These are phyloP conservation scores for Rhopalosiphum maidis DNA, from an alignment of 1,140 invertebrate species.

Conservation along the genomic window DNA sequence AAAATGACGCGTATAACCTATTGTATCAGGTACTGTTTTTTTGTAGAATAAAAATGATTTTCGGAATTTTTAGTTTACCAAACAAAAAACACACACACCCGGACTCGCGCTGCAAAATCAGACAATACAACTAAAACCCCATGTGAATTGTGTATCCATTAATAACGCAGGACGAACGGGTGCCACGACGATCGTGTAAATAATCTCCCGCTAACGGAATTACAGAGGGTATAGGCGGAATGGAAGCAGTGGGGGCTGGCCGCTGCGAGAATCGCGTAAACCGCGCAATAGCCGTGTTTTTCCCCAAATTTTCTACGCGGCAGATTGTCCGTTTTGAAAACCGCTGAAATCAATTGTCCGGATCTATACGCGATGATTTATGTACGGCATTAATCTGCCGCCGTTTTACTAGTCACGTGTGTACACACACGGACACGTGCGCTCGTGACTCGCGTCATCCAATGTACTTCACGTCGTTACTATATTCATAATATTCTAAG, in stretches of 20 bases:
- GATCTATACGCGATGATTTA: background rate
- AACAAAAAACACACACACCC: background rate
- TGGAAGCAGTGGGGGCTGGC: too few species aligned
- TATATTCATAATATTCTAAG: background rate
- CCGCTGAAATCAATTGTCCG: background rate
- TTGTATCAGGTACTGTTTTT: background rate
- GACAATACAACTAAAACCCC: background rate
- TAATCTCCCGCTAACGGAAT: background rate
- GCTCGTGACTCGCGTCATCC: background rate
- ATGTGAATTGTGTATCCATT: background rate
- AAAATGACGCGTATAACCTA: background rate
- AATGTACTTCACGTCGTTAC: too few species aligned
- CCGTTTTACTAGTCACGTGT: background rate
- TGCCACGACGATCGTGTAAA: background rate
- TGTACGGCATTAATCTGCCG: background rate
- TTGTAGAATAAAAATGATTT: background rate
- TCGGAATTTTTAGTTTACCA: background rate
- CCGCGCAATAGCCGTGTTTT: background rate
- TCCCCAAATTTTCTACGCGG: background rate
- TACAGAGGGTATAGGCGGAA: too few species aligned
- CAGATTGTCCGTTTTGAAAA: background rate
- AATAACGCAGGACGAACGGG: background rate
- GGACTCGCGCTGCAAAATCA: background rate
- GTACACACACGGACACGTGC: background rate
- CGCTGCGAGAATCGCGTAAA: background rate